Percentiles rank a stretch among this genome's conserved stretches.
Conservation (phyloP, 2,797 vertebrate genomes). For the Darevskia nairensis region DNA sequence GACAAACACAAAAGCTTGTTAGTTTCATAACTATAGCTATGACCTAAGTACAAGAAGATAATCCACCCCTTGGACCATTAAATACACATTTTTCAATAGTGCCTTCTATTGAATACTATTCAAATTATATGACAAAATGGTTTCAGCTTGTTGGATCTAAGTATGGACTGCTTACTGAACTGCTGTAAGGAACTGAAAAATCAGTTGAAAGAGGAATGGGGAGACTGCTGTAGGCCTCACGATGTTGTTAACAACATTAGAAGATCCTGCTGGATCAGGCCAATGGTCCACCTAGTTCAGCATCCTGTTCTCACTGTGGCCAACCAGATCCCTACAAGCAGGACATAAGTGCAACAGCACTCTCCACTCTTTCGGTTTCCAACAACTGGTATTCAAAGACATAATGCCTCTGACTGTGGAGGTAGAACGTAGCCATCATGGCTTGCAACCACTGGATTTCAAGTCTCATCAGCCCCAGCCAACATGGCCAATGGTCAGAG, state of each 20-base stretch:
- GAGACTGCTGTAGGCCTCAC: not conserved
- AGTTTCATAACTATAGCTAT: too few relatives aligned
- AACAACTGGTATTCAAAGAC: too few relatives aligned
- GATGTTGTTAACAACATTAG: not conserved
- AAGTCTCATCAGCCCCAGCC: not conserved
- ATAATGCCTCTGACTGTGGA: not conserved
- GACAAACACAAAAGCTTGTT: not conserved
- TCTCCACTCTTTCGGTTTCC: too few relatives aligned
- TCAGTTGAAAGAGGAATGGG: not conserved
- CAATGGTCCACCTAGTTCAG: too few relatives aligned
- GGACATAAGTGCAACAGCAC: too few relatives aligned
- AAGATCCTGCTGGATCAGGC: too few relatives aligned
- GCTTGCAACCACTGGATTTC: too few relatives aligned
- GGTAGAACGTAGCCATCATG: too few relatives aligned
- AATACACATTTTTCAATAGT: slow-evolving; percentile 29
- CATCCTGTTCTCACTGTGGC: too few relatives aligned
- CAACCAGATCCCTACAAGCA: too few relatives aligned
- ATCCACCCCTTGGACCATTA: not conserved
- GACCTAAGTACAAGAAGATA: too few relatives aligned
- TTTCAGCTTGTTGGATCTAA: not conserved
- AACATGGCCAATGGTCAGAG: not conserved
- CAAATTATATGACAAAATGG: slow-evolving; percentile 51
- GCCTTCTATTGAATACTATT: slow-evolving; percentile 17
- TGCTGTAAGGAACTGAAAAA: slow-evolving; percentile 48
- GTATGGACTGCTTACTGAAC: slow-evolving; percentile 25